Conservation (phyloP, 2,113 vertebrate genomes). For the Octodon degus region DNA sequence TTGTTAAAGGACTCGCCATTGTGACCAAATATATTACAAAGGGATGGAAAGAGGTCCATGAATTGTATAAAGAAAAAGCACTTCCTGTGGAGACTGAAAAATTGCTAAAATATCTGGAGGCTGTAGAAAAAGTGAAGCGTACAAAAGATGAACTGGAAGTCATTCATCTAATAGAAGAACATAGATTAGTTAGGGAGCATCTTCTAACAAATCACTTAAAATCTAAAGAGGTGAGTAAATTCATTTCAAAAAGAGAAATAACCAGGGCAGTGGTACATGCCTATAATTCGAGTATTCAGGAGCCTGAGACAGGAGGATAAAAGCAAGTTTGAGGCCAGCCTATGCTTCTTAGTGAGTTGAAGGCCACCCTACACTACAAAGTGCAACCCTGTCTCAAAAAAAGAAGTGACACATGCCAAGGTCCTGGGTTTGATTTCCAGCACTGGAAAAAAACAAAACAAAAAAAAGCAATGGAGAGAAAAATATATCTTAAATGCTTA, state of each 20-base stretch:
- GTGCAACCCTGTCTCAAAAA: not conserved
- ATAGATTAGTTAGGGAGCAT: slow-evolving; percentile 93
- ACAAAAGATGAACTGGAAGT: slow-evolving; percentile 94
- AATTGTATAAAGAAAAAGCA: slow-evolving; percentile 90
- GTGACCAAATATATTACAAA: slow-evolving; percentile 96
- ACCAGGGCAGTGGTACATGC: not conserved
- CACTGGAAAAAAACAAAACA: not conserved
- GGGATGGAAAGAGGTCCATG: slow-evolving; percentile 96
- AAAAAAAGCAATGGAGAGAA: not conserved
- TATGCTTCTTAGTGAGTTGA: not conserved
- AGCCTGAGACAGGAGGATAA: not conserved
- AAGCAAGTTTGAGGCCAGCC: not conserved
- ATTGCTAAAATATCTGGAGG: slow-evolving; percentile 93
- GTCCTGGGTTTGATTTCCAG: not conserved
- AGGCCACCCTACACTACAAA: not conserved
- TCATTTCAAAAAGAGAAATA: not conserved
- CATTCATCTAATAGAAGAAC: slow-evolving; percentile 93
- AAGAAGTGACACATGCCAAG: not conserved
- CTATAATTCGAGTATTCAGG: not conserved
- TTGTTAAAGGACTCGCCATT: slow-evolving; percentile 90
- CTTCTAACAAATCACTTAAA: slow-evolving; percentile 94
- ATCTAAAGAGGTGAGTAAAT: slow-evolving; percentile 91
- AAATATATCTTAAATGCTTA: slow-evolving; percentile 28
- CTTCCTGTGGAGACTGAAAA: slow-evolving; percentile 91
- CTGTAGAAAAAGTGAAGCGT: slow-evolving; percentile 94